A percentile compares a stretch with the other conserved stretches of the same genome.
Conservation (phyloP, 2,888 invertebrate genomes). For the Plagodis pulveraria region DNA sequence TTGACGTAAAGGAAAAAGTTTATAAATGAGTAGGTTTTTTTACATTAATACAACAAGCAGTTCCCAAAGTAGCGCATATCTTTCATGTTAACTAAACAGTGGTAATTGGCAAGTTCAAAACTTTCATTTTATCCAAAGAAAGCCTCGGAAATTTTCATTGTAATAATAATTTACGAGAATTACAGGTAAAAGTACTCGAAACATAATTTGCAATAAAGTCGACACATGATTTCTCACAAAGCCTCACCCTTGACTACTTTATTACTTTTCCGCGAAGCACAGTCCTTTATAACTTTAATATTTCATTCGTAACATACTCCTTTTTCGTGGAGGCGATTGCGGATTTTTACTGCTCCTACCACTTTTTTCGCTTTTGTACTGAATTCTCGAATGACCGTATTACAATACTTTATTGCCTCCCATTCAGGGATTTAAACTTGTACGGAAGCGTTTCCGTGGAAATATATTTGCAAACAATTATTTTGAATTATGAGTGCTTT, state of each 20-base stretch:
- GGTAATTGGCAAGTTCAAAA: too few relatives aligned
- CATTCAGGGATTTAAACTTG: conserved; percentile 14
- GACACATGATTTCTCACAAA: conserved; percentile 60
- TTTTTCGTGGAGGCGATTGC: conserved; percentile 40
- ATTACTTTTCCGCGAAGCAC: conserved; percentile 67
- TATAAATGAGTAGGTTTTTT: too few relatives aligned
- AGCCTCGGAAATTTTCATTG: too few relatives aligned
- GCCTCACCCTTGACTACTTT: conserved; percentile 64
- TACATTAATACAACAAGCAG: too few relatives aligned
- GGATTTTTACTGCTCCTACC: conserved; percentile 46
- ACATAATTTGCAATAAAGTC: conserved; percentile 71
- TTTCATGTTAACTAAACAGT: too few relatives aligned
- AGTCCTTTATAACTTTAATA: conserved; percentile 60
- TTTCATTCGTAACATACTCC: conserved; percentile 52
- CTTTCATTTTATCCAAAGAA: too few relatives aligned
- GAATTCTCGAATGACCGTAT: conserved; percentile 44
- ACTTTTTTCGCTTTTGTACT: conserved; percentile 53
- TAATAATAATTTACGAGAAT: too few relatives aligned
- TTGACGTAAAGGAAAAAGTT: too few relatives aligned
- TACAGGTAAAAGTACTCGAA: conserved; percentile 40
- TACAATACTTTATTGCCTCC: conserved; percentile 39
- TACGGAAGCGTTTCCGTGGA: conserved; percentile 28
- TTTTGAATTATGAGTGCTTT: conserved; percentile 20
- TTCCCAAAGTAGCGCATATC: too few relatives aligned
- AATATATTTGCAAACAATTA: conserved; percentile 11